Evolutionary conservation across 1,140 invertebrate species (phyloP).

Genomic region (Macrotrachela quadricornifera): DNA sequence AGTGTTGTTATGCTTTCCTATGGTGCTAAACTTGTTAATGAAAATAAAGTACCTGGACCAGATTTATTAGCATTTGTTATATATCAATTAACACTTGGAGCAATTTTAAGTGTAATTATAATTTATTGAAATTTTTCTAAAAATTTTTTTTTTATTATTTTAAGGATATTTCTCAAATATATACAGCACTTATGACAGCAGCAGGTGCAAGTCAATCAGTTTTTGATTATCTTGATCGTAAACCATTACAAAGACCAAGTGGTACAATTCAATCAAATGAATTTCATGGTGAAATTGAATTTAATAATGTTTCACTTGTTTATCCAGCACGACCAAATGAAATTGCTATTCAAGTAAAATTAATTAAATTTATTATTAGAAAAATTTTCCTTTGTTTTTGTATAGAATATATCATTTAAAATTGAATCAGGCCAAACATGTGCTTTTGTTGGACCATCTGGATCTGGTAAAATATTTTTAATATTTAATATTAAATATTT

Average conservation of each 20-base stretch:
- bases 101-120: not conserved
- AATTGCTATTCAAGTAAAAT: no score
- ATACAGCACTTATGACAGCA: constrained; percentile 30
- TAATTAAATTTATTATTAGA: no score
- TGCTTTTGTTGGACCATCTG: constrained; percentile 31
- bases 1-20: constrained; percentile 2
- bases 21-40: constrained; percentile 1
- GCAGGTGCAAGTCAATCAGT: constrained; percentile 31
- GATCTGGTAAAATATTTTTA: constrained; percentile 24
- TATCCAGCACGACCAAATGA: constrained; percentile 27
- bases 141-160: not conserved
- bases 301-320: constrained; percentile 28
- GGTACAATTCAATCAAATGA: constrained; percentile 9
- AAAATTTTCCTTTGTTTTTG: constrained; percentile 7
- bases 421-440: constrained; percentile 30
- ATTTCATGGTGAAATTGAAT: constrained; percentile 27
- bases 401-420: constrained; percentile 24
- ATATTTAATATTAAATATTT: no score
- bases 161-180: constrained; percentile 23
- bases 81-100: constrained; percentile 2
- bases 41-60: not conserved
- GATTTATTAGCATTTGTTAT: constrained; percentile 8
- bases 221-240: constrained; percentile 29
- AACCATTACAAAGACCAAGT: constrained; percentile 15
- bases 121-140: no score